Evolutionary conservation across 2,888 invertebrate species (phyloP).

Genomic region (Cerastis leucographa): DNA sequence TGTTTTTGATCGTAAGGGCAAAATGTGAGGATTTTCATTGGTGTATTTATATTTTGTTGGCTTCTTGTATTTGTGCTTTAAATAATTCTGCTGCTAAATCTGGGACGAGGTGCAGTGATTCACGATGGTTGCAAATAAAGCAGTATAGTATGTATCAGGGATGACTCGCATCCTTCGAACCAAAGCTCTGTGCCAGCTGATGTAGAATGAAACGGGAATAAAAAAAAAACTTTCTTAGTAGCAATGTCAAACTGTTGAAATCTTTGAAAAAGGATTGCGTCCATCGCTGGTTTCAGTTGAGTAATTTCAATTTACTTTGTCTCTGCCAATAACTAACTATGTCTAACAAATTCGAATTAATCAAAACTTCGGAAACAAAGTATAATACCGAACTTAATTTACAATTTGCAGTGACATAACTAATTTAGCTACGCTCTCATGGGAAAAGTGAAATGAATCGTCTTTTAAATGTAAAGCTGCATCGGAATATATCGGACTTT

Average conservation of each 20-base stretch:
- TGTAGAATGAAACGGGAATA: conserved; percentile 10
- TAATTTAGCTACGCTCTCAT: conserved; percentile 57
- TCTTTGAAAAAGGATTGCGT: conserved; percentile 4
- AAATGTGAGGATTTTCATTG: neutral
- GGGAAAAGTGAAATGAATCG: conserved; percentile 67
- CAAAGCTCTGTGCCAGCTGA: conserved; percentile 2
- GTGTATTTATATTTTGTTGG: neutral
- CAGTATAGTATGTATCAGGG: neutral
- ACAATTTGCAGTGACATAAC: conserved; percentile 49
- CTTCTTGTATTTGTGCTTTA: neutral
- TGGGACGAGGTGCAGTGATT: conserved; percentile 25
- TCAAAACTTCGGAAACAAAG: conserved; percentile 30
- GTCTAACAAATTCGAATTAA: conserved; percentile 30
- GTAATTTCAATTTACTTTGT: conserved; percentile 28
- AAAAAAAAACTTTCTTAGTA: too few species aligned
- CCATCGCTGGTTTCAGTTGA: neutral
- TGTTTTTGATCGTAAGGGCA: neutral
- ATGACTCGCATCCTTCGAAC: conserved; percentile 10
- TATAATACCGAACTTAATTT: conserved; percentile 33
- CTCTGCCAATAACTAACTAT: conserved; percentile 2
- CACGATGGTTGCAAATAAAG: conserved; percentile 28
- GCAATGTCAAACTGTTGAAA: conserved; percentile 1
- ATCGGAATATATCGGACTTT: conserved; percentile 72
- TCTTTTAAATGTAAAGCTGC: conserved; percentile 62
- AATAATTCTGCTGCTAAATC: conserved; percentile 6